phyloP scores from a whole-genome alignment of 2,888 invertebrate genomes.

The Ernsta delagoae region DNA sequence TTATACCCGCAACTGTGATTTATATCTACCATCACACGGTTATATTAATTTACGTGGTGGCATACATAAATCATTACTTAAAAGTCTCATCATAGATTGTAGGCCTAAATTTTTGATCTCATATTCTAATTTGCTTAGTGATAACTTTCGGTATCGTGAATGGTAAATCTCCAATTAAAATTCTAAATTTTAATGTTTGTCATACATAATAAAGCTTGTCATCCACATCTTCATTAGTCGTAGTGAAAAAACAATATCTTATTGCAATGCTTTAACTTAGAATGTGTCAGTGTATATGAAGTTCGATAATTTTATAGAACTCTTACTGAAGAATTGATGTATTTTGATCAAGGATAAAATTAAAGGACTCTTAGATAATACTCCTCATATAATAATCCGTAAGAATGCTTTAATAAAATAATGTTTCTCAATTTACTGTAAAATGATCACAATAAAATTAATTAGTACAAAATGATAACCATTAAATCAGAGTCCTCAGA shows the following conservation, averaged over 20 bases:
- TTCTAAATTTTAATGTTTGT: constrained; percentile 77
- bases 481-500: constrained; percentile 67
- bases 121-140: constrained; percentile 85
- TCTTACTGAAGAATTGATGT: constrained; percentile 69
- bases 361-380: constrained; percentile 62
- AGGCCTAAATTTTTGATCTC: constrained; percentile 85
- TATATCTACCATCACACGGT: constrained; percentile 78
- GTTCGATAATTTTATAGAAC: constrained; percentile 76
- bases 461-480: constrained; percentile 74
- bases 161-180: constrained; percentile 75
- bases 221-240: constrained; percentile 73
- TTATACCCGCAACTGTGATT: constrained; percentile 79
- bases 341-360: constrained; percentile 65
- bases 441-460: constrained; percentile 57
- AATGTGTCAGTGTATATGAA: constrained; percentile 76
- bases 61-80: constrained; percentile 80
- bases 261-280: constrained; percentile 85
- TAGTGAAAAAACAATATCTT: constrained; percentile 81
- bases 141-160: constrained; percentile 77
- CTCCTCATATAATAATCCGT: constrained; percentile 63
- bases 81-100: constrained; percentile 81
- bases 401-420: constrained; percentile 62
- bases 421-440: constrained; percentile 58
- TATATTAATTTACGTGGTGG: constrained; percentile 74
- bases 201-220: constrained; percentile 61